Base-by-base conservation (phyloP, 2,797 vertebrate species). In the Coendou prehensilis region DNA sequence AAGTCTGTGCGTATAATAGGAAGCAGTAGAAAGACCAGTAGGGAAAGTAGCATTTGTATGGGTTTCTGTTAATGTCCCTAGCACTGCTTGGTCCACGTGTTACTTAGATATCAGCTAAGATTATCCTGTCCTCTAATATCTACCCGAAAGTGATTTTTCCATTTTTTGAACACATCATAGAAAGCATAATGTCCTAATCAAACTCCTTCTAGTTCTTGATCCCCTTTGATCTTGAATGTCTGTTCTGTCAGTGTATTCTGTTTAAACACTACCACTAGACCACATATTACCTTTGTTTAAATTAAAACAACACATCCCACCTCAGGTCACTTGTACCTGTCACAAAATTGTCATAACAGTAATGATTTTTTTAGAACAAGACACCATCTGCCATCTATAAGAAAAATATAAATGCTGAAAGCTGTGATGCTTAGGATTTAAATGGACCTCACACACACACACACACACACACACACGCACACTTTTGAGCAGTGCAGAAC, bases 391-490 rank as follows among this genome's bases (percentile, higher is more conserved):
- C 7, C 14, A 37, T 1, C 28, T 85, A 45, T 33, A 23, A 17
- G 59, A 88, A 84, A 93, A 82, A 63, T 63, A 69, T 47, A 56
- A 84, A 52, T 64, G 5, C 7, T 80, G 10, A 84, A 23, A 59
- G 37, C 26, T 69, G 0, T 11, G 50, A 54, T 61, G 14, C 26
- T 52, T n/a, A 37, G 41, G 23, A 33, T 84, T 71, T 80, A 57
- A 84, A 80, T 80, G 18, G 2, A 4, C 10, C 33, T 6, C 10
- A 0, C 4, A 50, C 7, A 30, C 1, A n/a, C 2, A 2, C 13
- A 59, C 6, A 37, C 9, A n/a, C 6, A 0, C 5, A 18, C 20
- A 28, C 9, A 52, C 18, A 76, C 2, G 47, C 2, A 0, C 71
- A 13, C 22, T 17, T 86, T 41, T 80, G 67, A 30, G 14, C 15